A percentile compares a stretch with the other conserved stretches of the same genome.
Evolutionary conservation across 1,140 invertebrate genomes (phyloP).

Genomic region (Pemphigus obesinymphae): DNA sequence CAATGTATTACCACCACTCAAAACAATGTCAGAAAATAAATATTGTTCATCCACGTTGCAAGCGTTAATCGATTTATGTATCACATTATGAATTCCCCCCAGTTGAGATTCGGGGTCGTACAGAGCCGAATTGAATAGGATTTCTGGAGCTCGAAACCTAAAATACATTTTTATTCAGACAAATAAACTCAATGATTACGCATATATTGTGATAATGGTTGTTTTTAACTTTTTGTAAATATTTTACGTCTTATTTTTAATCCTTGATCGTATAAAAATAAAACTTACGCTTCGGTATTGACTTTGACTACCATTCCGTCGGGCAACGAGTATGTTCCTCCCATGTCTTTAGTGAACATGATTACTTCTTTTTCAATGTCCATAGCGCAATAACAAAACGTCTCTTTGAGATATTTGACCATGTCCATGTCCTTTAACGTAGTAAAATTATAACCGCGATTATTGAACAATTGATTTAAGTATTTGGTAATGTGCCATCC

Average conservation of each 20-base stretch:
- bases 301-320: not conserved
- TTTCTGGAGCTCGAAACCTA: conserved; percentile 86
- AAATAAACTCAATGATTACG: too few relatives aligned
- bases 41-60: too few relatives aligned
- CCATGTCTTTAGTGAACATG: not conserved
- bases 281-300: not conserved
- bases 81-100: conserved; percentile 73
- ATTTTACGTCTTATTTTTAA: too few relatives aligned
- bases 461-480: not conserved
- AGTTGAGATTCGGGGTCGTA: conserved; percentile 68
- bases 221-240: too few relatives aligned
- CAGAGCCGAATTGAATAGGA: conserved; percentile 84
- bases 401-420: not conserved
- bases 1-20: not conserved
- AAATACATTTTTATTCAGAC: too few relatives aligned
- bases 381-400: not conserved
- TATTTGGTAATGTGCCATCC: conserved; percentile 3
- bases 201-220: too few relatives aligned
- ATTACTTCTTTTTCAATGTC: not conserved
- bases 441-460: not conserved
- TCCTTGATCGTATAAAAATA: not conserved
- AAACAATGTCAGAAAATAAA: too few relatives aligned
- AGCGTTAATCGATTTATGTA: conserved; percentile 89
- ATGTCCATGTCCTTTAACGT: not conserved
- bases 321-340: not conserved